Evolutionary conservation across 2,797 vertebrate species (phyloP), one percentile per base, ranked within the genome.

Genomic region (Lepilemur septentrionalis): DNA sequence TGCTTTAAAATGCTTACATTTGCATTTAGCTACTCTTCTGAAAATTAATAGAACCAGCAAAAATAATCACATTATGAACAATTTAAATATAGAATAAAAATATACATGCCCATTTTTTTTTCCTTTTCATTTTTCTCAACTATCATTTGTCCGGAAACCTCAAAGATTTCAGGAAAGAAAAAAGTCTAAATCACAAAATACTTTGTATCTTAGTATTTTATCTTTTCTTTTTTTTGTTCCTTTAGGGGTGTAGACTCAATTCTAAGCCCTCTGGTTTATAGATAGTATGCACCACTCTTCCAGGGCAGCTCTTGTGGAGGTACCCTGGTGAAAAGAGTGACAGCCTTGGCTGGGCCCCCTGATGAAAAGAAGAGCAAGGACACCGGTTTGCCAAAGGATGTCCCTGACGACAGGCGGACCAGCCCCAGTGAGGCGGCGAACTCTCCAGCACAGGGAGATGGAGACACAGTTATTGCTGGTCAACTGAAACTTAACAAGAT

Each of bases 1-100:
- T 80, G 76, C 78, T 82, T 91, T 96, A 89, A 96, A 96, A 90
- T 84, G 69, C 92, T 90, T 88, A 52, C 46, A 83, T 96, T 96
- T 97, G 93, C 97, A 94, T 95, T 93, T 72, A 93, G 57, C 65
- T 94, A 82, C 87, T 85, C 89, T 97, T 92, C 87, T 88, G 57
- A 89, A 92, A 76, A 95, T 95, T 95, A 96, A 94, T 93, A 96
- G 46, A 93, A 79, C 57, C 5, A 22, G 69, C 25, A 87, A 93
- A 94, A 96, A 73, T 89, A 95, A 97, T 92, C 81, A 79, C 93
- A 94, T 91, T 93, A 76, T 18, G 81, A 91, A 75, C 70, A 91
- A 79, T 65, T 94, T 96, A 94, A 90, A 96, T 79, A 59, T 23
- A 70, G 85, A 48, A 38, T 65, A 78, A 85, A 69, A 94, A 76